Base-by-base conservation (phyloP, 2,797 vertebrate species). In the Characodon lateralis region DNA sequence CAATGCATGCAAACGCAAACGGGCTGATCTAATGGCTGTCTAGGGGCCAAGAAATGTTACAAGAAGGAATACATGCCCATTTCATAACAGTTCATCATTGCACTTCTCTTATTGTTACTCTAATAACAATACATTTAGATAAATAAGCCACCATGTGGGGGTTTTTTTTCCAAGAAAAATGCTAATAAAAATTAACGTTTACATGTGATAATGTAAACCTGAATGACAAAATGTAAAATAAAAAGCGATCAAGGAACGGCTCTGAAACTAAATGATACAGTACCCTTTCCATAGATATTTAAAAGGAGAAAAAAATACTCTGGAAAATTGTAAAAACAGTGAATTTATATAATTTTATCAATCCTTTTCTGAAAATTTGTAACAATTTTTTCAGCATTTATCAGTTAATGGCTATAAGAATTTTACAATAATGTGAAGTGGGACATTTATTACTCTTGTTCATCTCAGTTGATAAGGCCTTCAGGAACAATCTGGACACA, bases 281-380 rank as follows among this genome's bases (percentile, higher is more conserved):
- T 66, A 13, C 22, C 20, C 35, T 24, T 68, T 68, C 10, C 35
- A 12, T 13, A 13, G 39, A 68, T 43, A 22, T 55, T 68, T 39
- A 68, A 55, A 35, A 55, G 10, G 10, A 70, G 10, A 26, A 20
- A 31, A 80, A 79, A 50, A 55, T 18, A 87, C 83, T 83, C 87
- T 83, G 85, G 72, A 86, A 68, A 71, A 7, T 72, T 81, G 77
- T 58, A 22, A 73, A 43, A 75, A 50, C 13, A 72, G 6, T 41
- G 7, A 22, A 73, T 50, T 72, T 26, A 48, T 73, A 18, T 6
- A 22, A 31, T 53, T 8, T 0, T 5, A 12, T n/a, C 14, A 53
- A 13, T 53, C 5, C 18, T 16, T 28, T 26, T 43, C 12, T 18
- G 26, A 5, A 3, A 12, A 28, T 28, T 22, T 46, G 48, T 2